Conservation (phyloP, 2,113 vertebrate species). For the Chloroceryle aenea region DNA sequence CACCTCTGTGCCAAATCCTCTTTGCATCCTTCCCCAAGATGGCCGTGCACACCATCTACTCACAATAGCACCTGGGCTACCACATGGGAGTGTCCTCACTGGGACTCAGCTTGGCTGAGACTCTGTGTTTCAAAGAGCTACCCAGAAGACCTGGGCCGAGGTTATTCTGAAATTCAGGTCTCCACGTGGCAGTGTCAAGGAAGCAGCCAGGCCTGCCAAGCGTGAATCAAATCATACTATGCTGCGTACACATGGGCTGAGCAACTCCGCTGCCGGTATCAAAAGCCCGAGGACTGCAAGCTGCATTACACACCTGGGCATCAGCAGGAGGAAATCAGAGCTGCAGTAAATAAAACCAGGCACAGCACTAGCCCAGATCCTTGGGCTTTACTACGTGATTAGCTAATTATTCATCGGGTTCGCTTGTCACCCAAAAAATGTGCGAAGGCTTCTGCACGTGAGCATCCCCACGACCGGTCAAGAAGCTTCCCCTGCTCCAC, state of each 20-base stretch:
- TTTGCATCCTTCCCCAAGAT: background rate
- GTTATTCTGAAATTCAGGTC: background rate
- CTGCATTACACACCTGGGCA: slow-evolving; percentile 23
- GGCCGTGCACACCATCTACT: rapidly evolving
- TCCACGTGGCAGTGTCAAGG: background rate
- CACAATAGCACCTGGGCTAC: background rate
- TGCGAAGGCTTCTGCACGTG: background rate
- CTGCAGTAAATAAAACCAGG: background rate
- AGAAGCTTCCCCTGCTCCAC: background rate
- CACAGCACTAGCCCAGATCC: background rate
- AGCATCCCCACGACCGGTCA: background rate
- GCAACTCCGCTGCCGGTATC: background rate
- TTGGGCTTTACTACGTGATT: background rate
- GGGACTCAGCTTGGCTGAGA: background rate
- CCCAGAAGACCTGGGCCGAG: background rate
- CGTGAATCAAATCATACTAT: background rate
- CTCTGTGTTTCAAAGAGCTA: background rate
- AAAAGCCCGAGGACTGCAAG: background rate
- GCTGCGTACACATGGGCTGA: background rate
- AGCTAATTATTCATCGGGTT: slow-evolving; percentile 5
- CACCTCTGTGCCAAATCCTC: background rate
- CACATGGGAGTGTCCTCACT: background rate
- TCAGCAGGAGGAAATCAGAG: slow-evolving; percentile 9
- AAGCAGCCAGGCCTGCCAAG: background rate
- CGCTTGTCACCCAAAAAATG: slow-evolving; percentile 36